These are phyloP conservation scores for Anthonomus grandis DNA, from an alignment of 1,140 invertebrate genomes.

Conservation along the genomic window DNA sequence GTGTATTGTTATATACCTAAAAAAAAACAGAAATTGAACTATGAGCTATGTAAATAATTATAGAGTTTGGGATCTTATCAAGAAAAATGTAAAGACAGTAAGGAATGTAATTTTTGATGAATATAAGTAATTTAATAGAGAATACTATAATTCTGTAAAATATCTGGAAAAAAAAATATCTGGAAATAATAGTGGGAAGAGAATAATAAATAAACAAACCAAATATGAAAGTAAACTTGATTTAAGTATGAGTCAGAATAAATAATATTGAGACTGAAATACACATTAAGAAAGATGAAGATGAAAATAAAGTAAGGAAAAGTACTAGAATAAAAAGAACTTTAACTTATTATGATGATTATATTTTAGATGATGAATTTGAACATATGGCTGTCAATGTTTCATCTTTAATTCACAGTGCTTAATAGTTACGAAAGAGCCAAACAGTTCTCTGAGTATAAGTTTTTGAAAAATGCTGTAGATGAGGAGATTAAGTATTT, in stretches of 20 bases:
- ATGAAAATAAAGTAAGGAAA: neutral
- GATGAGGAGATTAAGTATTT: neutral
- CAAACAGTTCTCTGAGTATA: neutral
- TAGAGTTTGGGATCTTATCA: neutral
- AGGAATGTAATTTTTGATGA: neutral
- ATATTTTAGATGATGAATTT: neutral
- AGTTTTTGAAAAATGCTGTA: neutral
- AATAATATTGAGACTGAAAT: neutral
- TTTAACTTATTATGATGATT: neutral
- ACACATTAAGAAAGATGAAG: neutral
- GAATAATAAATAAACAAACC: neutral
- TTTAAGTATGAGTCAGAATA: neutral
- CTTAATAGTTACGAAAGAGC: neutral
- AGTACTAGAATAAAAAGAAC: neutral
- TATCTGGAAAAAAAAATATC: no score
- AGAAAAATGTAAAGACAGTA: neutral
- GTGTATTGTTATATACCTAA: neutral
- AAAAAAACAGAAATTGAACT: neutral
- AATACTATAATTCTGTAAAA: no score
- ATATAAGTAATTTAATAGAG: no score
- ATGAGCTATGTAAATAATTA: neutral
- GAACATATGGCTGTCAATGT: neutral
- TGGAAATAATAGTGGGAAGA: neutral
- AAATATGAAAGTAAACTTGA: neutral
- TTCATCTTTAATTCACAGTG: neutral